Base-by-base conservation (phyloP, 2,888 invertebrate species). In the Oscheius sp. region DNA sequence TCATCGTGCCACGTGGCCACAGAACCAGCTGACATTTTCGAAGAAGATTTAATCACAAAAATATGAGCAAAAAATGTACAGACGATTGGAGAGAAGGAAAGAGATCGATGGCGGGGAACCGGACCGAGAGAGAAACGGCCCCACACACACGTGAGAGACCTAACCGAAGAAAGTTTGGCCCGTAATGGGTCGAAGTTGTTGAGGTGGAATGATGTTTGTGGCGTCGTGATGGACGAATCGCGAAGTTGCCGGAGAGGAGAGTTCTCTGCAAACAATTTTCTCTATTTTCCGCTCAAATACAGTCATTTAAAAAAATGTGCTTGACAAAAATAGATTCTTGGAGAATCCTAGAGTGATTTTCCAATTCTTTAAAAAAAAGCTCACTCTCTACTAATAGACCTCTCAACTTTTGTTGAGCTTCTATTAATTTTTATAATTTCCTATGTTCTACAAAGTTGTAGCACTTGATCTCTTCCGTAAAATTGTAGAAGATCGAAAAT, bases 221-320 rank as follows among this genome's bases (percentile, higher is more conserved):
- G 80, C 83, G 65, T 84, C 83, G 63, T 84, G 84, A 46, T 83
- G 80, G 17, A 81, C 79, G 53, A 83, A 82, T 25, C 84, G 77
- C 39, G 79, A 80, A 0, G 80, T 77, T 1, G 83, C 83, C 0
- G 82, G 80, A 6, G 80, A 75, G 0, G 80, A 74, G 2, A 82
- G 33, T 17, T 64, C 53, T 25, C 83, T 83, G 71, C 27, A 75
- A 69, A 27, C 31, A 10, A 15, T 23, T 12, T 17, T 42, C 12
- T 31, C 6, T 10, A 23, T 53, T 34, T n/a, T n/a, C n/a, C n/a
- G n/a, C n/a, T n/a, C n/a, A n/a, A n/a, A n/a, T n/a, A n/a, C n/a
- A 15, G 12, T 42, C 34, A 46, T 20, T 23, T 34, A n/a, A 29
- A 57, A 20, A 37, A 37, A 12, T 15, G 37, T 37, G 15, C 10